Conservation (phyloP, 2,888 invertebrate genomes). For the Omphaloscelis lunosa region DNA sequence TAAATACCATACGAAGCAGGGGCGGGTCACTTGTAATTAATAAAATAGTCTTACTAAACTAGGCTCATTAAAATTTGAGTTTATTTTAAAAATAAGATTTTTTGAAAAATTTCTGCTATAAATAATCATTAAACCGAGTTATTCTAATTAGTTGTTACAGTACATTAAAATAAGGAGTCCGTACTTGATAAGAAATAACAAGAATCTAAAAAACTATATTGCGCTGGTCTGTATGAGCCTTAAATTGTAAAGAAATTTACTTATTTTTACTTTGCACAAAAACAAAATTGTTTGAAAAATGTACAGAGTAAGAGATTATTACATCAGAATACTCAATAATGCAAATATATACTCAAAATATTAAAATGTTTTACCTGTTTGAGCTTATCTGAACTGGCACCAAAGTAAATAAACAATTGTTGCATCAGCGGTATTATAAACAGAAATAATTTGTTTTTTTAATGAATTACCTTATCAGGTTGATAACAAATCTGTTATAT, state of each 20-base stretch:
- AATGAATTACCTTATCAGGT: conserved; percentile 27
- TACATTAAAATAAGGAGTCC: neutral
- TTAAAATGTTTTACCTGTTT: conserved; percentile 5
- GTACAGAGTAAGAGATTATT: neutral
- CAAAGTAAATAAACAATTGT: conserved; percentile 48
- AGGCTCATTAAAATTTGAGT: neutral
- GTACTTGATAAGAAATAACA: neutral
- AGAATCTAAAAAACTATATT: too few species aligned
- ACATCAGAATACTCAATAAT: neutral
- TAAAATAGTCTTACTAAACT: neutral
- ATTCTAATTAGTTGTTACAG: neutral
- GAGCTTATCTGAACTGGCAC: conserved; percentile 17
- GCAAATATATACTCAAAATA: neutral
- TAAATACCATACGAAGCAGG: neutral
- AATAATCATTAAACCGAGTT: neutral
- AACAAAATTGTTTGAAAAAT: neutral
- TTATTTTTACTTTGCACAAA: neutral
- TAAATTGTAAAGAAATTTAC: too few species aligned
- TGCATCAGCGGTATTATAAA: conserved; percentile 11
- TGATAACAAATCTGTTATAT: conserved; percentile 28
- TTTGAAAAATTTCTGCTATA: neutral
- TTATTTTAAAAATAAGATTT: neutral
- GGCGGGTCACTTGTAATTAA: neutral
- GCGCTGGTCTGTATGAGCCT: too few species aligned
- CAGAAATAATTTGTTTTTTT: conserved; percentile 20